Base-by-base conservation (phyloP, 2,888 invertebrate species). In the Acronicta psi region DNA sequence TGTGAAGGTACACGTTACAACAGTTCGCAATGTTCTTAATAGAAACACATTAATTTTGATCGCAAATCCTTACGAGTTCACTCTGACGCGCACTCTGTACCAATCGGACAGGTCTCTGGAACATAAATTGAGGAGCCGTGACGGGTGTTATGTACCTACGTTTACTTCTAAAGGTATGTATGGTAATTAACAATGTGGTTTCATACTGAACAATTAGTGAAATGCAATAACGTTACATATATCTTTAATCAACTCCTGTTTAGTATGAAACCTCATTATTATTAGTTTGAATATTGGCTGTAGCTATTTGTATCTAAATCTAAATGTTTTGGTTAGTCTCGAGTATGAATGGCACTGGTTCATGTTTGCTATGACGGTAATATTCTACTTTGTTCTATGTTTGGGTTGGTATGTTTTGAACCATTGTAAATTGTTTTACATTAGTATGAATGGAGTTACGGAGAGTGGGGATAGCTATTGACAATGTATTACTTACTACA, bases 81-180 rank as follows among this genome's bases (percentile, higher is more conserved):
- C 95, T 96, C 97, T 96, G 95, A 97, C 96, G 95, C 96, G 97
- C 95, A 96, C 96, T 96, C 96, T 96, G 96, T 96, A 97, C 95
- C 96, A 96, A 94, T 97, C 96, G 93, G 96, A 96, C 94, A 97
- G 95, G 94, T 94, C 94, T 95, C 95, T 94, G 94, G 85, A 94
- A 94, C 93, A 94, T 88, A 94, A 94, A 94, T 89, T 88, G 82
- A 90, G 87, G 90, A 88, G 86, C 81, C 85, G 90, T 91, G 91
- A 90, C 80, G 87, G 84, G 84, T 88, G 89, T 89, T 79, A 87
- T 87, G 89, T 86, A 76, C 81, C 79, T 79, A 77, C 56, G 70
- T 47, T 43, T 74, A 80, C 49, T 69, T 76, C 79, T 80, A 81
- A 73, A 69, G 72, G 74, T 59, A 61, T 63, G 67, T 75, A 69